These are phyloP conservation scores for Prionchulus punctatus DNA, from an alignment of 2,888 invertebrate genomes.

Conservation along the genomic window DNA sequence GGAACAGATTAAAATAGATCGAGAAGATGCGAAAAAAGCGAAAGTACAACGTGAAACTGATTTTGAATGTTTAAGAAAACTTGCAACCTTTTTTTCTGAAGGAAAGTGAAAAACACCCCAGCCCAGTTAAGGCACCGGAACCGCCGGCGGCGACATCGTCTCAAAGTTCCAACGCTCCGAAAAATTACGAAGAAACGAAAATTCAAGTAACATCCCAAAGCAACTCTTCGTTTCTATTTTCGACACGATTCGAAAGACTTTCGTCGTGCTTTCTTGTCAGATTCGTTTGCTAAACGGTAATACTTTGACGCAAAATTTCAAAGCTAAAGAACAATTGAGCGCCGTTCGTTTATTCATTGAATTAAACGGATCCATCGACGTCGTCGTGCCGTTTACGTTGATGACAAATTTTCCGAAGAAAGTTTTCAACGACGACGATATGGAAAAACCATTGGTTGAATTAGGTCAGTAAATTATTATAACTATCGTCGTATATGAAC, in stretches of 20 bases:
- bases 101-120: no score
- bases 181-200: constrained; percentile 18
- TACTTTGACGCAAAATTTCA: constrained; percentile 56
- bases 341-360: constrained; percentile 75
- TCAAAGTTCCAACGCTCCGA: constrained; percentile 8
- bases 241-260: background rate
- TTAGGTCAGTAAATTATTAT: constrained; percentile 46
- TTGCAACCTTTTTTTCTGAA: background rate
- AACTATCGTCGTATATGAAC: no score
- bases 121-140: no score
- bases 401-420: constrained; percentile 83
- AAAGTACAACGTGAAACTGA: no score
- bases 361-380: constrained; percentile 57
- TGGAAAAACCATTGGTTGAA: constrained; percentile 63
- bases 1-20: constrained; percentile 79
- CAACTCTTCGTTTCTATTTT: background rate
- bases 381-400: constrained; percentile 50
- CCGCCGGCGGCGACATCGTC: constrained; percentile 22
- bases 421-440: constrained; percentile 67
- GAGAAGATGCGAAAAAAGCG: constrained; percentile 59
- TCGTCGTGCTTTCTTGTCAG: constrained; percentile 8
- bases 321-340: constrained; percentile 68
- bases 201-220: constrained; percentile 17
- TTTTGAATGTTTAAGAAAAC: background rate
- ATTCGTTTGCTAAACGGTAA: constrained; percentile 59